A percentile compares a stretch with the other conserved stretches of the same genome.
Conservation (phyloP, 2,888 invertebrate species). For the Loripinus fragilis region DNA sequence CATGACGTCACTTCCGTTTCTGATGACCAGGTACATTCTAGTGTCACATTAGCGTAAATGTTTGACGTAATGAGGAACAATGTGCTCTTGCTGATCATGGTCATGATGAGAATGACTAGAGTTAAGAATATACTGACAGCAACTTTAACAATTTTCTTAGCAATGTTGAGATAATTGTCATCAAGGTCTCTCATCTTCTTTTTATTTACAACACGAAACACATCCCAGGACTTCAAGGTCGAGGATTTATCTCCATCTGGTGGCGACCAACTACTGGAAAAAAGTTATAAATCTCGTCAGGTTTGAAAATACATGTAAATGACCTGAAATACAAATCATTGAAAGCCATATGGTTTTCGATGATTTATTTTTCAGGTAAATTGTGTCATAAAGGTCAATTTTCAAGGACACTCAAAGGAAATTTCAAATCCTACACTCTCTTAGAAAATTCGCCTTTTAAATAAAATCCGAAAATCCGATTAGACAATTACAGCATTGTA, state of each 20-base stretch:
- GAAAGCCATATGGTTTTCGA: too few relatives aligned
- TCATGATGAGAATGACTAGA: slow-evolving; percentile 91
- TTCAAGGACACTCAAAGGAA: too few relatives aligned
- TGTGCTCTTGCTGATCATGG: slow-evolving; percentile 94
- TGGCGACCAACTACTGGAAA: slow-evolving; percentile 33
- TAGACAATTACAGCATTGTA: too few relatives aligned
- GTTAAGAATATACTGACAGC: slow-evolving; percentile 94
- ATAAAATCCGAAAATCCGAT: too few relatives aligned
- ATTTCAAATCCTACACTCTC: too few relatives aligned
- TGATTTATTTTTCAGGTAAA: too few relatives aligned
- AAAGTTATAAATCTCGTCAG: background rate
- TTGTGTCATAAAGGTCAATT: too few relatives aligned
- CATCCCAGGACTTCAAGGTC: slow-evolving; percentile 72
- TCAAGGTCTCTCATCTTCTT: slow-evolving; percentile 61
- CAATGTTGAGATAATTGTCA: slow-evolving; percentile 63
- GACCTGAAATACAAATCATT: too few relatives aligned
- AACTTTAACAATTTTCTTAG: slow-evolving; percentile 83
- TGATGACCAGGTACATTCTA: slow-evolving; percentile 62
- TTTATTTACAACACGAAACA: slow-evolving; percentile 66
- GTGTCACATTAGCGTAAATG: slow-evolving; percentile 71
- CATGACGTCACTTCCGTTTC: slow-evolving; percentile 65
- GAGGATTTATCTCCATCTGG: slow-evolving; percentile 61
- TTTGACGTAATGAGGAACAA: slow-evolving; percentile 84
- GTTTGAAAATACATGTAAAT: too few relatives aligned
- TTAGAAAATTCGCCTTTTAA: too few relatives aligned